Evolutionary conservation across 2,888 invertebrate genomes (phyloP).

Genomic region (Formica aserva): DNA sequence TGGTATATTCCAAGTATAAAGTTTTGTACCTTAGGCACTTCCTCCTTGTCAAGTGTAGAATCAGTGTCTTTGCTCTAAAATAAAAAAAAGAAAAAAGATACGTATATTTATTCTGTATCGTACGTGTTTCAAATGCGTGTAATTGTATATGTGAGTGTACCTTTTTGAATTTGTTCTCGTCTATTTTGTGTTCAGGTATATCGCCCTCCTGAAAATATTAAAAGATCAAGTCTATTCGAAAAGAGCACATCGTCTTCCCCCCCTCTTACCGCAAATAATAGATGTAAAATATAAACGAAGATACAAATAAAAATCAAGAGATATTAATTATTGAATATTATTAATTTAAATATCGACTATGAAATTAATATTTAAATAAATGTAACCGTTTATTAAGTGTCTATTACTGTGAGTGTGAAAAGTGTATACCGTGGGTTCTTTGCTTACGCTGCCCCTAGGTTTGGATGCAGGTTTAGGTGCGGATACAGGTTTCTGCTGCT

Average conservation of each 20-base stretch:
- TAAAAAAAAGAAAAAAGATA: conserved; percentile 17
- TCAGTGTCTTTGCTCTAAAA: conserved; percentile 46
- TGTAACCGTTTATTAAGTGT: background rate
- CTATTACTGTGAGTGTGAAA: background rate
- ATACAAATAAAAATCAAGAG: background rate
- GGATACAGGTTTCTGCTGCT: background rate
- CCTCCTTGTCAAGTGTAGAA: conserved; percentile 44
- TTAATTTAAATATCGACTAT: background rate
- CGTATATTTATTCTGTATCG: background rate
- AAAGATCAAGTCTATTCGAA: conserved; percentile 13
- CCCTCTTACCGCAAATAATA: background rate
- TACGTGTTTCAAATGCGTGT: background rate
- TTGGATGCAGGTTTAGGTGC: conserved; percentile 13
- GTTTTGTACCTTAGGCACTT: conserved; percentile 43
- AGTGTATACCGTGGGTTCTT: conserved; percentile 26
- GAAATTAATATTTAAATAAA: background rate
- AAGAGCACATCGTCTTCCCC: background rate
- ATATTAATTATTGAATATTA: background rate
- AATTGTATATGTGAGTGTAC: conserved; percentile 53
- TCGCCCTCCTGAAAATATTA: conserved; percentile 64
- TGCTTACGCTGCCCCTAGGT: background rate
- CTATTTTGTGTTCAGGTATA: conserved; percentile 58
- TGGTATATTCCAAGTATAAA: conserved; percentile 9
- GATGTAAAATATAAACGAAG: background rate
- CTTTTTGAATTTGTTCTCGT: conserved; percentile 48